Percentiles rank a stretch among this genome's conserved stretches.
phyloP scores from a whole-genome alignment of 2,113 vertebrate species.

The Microcebus tavaratra region DNA sequence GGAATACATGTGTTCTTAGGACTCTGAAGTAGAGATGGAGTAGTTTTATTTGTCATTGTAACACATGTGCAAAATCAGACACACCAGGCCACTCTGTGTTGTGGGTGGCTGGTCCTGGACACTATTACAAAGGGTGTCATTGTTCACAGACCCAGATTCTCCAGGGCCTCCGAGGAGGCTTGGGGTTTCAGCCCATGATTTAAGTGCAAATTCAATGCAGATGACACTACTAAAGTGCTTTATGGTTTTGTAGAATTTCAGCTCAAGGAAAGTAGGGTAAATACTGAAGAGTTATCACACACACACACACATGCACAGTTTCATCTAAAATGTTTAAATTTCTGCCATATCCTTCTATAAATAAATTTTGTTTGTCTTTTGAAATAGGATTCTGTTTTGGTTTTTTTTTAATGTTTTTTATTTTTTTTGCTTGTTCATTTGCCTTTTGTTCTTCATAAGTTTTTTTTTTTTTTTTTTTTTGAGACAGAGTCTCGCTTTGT shows the following conservation, averaged over 20 bases:
- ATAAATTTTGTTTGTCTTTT: not conserved
- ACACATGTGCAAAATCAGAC: fast-evolving
- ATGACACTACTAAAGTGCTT: not conserved
- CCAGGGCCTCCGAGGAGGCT: not conserved
- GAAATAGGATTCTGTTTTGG: not conserved
- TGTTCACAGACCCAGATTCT: not conserved
- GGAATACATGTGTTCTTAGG: not conserved
- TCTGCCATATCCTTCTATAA: not conserved
- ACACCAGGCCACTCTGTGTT: fast-evolving
- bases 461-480: no score
- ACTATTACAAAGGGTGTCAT: fast-evolving
- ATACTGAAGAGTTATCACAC: no score
- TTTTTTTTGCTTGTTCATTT: not conserved
- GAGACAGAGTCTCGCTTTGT: no score
- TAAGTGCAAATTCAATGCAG: not conserved
- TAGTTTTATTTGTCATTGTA: not conserved
- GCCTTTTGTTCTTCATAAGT: not conserved
- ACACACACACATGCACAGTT: not conserved
- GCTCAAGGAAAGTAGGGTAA: not conserved
- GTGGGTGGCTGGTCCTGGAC: not conserved
- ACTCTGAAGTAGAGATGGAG: not conserved
- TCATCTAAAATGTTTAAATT: not conserved
- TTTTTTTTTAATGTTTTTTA: no score
- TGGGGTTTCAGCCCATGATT: not conserved
- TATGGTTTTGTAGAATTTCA: not conserved